Conservation (phyloP, 2,888 invertebrate species). For the Taphrorychus bicolor region DNA sequence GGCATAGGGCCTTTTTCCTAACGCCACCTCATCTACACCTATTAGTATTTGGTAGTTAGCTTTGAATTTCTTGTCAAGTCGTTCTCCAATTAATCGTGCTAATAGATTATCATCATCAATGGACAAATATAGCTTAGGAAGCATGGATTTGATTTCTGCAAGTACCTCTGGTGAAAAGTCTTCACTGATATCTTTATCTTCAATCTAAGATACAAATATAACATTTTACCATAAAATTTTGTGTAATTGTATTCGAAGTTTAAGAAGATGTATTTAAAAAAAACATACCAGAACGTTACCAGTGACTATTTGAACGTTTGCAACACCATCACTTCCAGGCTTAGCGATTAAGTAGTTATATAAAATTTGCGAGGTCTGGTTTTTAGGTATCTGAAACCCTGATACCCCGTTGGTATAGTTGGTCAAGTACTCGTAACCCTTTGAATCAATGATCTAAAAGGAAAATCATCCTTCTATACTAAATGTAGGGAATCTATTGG, state of each 20-base stretch:
- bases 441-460: conserved; percentile 23
- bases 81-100: conserved; percentile 9
- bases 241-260: too few species aligned
- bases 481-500: not conserved
- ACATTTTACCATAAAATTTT: not conserved
- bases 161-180: conserved; percentile 11
- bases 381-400: conserved; percentile 10
- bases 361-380: conserved; percentile 12
- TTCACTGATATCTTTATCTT: conserved; percentile 8
- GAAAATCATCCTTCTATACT: too few species aligned
- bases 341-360: conserved; percentile 18
- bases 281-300: conserved; percentile 18
- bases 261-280: too few species aligned
- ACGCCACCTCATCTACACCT: conserved; percentile 9
- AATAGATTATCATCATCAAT: conserved; percentile 16
- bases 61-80: conserved; percentile 23
- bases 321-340: not conserved
- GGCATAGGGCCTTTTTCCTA: conserved; percentile 16
- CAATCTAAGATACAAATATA: conserved; percentile 10
- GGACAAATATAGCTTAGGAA: conserved; percentile 15
- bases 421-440: conserved; percentile 14
- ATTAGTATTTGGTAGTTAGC: conserved; percentile 18
- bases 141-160: conserved; percentile 13
- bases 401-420: conserved; percentile 18
- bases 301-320: conserved; percentile 23